phyloP scores from a whole-genome alignment of 2,797 vertebrate genomes.

The Nyctalus aviator region DNA sequence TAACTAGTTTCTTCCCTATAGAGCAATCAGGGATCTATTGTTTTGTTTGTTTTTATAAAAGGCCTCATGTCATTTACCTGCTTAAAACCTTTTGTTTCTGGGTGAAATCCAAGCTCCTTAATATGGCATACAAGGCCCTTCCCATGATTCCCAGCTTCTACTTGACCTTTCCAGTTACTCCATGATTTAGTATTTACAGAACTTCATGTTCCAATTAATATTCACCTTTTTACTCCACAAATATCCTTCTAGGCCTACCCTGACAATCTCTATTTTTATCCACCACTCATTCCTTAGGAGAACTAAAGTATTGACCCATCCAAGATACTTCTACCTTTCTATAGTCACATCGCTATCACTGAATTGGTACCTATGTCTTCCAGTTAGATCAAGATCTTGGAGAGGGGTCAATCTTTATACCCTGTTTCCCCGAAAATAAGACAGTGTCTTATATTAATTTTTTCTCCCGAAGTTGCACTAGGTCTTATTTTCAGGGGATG shows the following conservation, averaged over 20 bases:
- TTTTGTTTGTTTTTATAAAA: background rate
- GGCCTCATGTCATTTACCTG: background rate
- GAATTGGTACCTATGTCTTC: background rate
- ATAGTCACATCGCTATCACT: background rate
- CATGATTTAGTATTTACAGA: background rate
- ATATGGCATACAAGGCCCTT: background rate
- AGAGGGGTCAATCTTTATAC: background rate
- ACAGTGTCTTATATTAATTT: too few species aligned
- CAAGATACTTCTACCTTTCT: background rate
- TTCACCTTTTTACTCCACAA: background rate
- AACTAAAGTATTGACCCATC: background rate
- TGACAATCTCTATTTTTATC: background rate
- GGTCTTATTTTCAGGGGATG: too few species aligned
- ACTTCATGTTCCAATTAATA: background rate
- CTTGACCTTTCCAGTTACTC: background rate
- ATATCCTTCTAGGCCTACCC: background rate
- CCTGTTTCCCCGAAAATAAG: too few species aligned
- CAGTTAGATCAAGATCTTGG: background rate
- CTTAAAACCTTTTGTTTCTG: background rate
- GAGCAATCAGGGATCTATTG: background rate
- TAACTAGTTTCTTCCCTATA: background rate
- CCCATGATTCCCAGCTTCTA: background rate
- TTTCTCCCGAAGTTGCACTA: too few species aligned
- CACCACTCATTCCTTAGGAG: background rate
- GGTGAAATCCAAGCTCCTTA: background rate